Evolutionary conservation across 2,113 vertebrate genomes (phyloP).

Genomic region (Salminus brasiliensis): DNA sequence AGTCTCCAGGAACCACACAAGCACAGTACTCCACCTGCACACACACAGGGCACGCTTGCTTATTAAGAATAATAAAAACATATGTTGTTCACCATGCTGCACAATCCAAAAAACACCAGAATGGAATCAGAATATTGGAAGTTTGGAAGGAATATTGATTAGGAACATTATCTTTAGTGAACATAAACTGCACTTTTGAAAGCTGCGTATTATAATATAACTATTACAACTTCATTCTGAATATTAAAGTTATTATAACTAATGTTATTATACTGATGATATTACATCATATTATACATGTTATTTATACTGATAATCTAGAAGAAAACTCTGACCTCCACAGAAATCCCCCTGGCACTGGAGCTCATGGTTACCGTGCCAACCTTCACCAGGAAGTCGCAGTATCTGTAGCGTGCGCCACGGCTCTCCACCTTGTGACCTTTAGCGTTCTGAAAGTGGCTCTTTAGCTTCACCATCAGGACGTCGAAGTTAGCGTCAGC

Average conservation of each 20-base stretch:
- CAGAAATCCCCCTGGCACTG: conserved; percentile 92
- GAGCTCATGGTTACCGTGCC: conserved; percentile 94
- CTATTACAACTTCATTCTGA: too few relatives aligned
- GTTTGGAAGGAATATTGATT: background rate
- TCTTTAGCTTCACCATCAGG: conserved; percentile 97
- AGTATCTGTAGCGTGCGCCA: conserved; percentile 92
- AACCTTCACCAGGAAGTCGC: conserved; percentile 95
- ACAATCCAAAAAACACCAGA: too few relatives aligned
- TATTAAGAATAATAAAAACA: too few relatives aligned
- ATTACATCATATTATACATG: too few relatives aligned
- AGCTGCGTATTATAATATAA: too few relatives aligned
- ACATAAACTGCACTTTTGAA: too few relatives aligned
- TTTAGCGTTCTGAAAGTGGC: conserved; percentile 97
- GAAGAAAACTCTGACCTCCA: conserved; percentile 81
- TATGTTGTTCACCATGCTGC: too few relatives aligned
- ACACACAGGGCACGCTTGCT: conserved; percentile 33
- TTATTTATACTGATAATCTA: too few relatives aligned
- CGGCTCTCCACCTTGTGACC: conserved; percentile 97
- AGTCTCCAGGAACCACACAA: conserved; percentile 93
- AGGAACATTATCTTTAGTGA: too few relatives aligned
- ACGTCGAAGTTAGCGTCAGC: conserved; percentile 94
- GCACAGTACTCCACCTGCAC: conserved; percentile 94
- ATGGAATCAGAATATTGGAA: too few relatives aligned
- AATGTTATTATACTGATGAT: too few relatives aligned
- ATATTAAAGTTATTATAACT: too few relatives aligned